phyloP scores from a whole-genome alignment of 2,113 vertebrate species.

The Monopterus albus region DNA sequence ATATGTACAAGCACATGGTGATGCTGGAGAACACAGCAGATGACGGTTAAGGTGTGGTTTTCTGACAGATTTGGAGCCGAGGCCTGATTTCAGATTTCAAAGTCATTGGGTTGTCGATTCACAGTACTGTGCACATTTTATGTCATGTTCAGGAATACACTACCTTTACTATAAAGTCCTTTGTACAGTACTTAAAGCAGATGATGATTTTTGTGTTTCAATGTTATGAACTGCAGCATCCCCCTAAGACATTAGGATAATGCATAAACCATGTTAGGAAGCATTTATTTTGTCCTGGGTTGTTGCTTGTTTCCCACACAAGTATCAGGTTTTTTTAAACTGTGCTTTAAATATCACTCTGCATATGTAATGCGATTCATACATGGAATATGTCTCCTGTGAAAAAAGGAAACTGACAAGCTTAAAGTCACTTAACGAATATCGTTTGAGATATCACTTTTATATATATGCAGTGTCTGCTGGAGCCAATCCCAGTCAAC shows the following conservation, averaged over 20 bases:
- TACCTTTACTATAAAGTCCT: too few species aligned
- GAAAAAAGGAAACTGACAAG: not conserved
- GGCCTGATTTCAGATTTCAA: slow-evolving; percentile 8
- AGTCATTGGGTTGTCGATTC: not conserved
- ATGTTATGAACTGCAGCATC: too few species aligned
- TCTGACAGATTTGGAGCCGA: slow-evolving; percentile 26
- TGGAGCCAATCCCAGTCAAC: too few species aligned
- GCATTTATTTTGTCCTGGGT: not conserved
- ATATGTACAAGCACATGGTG: slow-evolving; percentile 34
- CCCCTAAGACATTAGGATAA: too few species aligned
- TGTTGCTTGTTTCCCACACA: not conserved
- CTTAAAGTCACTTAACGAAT: not conserved
- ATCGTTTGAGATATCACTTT: too few species aligned
- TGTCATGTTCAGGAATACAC: too few species aligned
- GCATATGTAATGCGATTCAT: not conserved
- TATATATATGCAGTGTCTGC: too few species aligned
- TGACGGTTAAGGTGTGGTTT: slow-evolving; percentile 48
- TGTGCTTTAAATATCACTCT: not conserved
- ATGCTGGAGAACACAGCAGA: slow-evolving; percentile 13
- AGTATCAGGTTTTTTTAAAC: not conserved
- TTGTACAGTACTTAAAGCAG: too few species aligned
- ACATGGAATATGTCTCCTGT: not conserved
- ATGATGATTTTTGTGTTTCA: too few species aligned
- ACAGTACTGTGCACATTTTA: not conserved
- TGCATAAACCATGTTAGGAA: slow-evolving; percentile 21